These are phyloP conservation scores for Clivina fossor DNA, from an alignment of 2,888 invertebrate genomes.

Conservation along the genomic window DNA sequence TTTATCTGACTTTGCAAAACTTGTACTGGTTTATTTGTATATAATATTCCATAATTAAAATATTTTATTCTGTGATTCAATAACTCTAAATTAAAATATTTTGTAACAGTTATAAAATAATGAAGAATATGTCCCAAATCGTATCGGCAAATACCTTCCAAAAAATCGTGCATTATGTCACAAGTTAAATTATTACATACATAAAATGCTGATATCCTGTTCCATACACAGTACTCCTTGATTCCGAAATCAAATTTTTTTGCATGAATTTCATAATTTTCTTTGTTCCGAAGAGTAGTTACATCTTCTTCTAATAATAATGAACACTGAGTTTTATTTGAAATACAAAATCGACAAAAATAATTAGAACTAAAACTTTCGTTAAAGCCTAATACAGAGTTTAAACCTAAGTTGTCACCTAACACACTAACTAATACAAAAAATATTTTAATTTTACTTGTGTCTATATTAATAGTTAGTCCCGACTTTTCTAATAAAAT, in stretches of 20 bases:
- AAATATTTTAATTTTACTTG: conserved; percentile 31
- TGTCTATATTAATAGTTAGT: conserved; percentile 31
- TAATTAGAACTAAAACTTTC: conserved; percentile 39
- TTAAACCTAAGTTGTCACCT: conserved; percentile 41
- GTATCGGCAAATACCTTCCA: no score
- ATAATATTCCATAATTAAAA: no score
- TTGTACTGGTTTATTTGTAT: no score
- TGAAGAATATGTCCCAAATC: no score
- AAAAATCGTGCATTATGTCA: no score
- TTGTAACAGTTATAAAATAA: no score
- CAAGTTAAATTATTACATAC: background rate
- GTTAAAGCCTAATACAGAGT: conserved; percentile 39
- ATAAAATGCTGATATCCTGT: background rate
- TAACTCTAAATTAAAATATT: no score
- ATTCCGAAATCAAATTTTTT: conserved; percentile 5
- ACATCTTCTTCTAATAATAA: conserved; percentile 4
- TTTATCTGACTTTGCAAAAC: no score
- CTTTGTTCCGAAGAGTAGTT: conserved; percentile 1
- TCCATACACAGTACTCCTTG: background rate
- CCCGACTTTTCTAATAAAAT: conserved; percentile 37
- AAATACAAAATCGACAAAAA: conserved; percentile 39
- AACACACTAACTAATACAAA: conserved; percentile 35
- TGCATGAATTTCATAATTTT: background rate
- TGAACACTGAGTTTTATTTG: background rate
- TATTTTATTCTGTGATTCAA: no score